phyloP scores from a whole-genome alignment of 2,113 vertebrate genomes.

The Sturnira hondurensis region DNA sequence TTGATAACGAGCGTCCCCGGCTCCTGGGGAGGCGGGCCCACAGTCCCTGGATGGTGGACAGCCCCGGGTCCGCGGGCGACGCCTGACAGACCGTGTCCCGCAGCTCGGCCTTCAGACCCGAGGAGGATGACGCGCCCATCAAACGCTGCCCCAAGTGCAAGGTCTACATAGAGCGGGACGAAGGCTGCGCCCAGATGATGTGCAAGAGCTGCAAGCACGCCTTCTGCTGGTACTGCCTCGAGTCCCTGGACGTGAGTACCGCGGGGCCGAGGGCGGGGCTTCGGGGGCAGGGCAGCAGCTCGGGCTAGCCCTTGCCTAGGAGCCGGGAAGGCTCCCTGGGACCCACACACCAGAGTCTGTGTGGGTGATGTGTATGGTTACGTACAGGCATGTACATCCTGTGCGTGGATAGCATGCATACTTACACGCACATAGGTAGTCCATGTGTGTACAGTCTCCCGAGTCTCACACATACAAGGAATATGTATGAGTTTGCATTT shows the following conservation, averaged over 20 bases:
- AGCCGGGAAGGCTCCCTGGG: no score
- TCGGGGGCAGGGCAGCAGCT: fast-evolving
- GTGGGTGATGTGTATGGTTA: no score
- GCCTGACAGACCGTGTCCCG: background rate
- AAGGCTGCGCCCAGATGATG: slow-evolving; percentile 99
- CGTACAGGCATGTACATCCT: no score
- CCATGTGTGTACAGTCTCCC: no score
- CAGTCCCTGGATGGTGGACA: fast-evolving
- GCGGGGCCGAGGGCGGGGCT: no score
- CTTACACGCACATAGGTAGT: no score
- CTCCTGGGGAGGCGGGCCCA: fast-evolving
- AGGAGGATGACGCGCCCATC: slow-evolving; percentile 94
- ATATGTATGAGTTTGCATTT: no score
- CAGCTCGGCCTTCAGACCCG: slow-evolving; percentile 91
- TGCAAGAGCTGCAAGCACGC: slow-evolving; percentile 99
- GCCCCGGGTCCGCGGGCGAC: fast-evolving
- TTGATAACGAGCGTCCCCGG: no score
- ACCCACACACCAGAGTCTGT: no score
- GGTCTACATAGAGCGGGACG: slow-evolving; percentile 98
- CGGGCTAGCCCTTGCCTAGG: no score
- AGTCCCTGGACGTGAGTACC: slow-evolving; percentile 95
- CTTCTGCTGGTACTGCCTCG: slow-evolving; percentile 99
- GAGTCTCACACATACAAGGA: fast-evolving
- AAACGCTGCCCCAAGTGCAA: slow-evolving; percentile 99
- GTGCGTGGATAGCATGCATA: no score